phyloP scores from a whole-genome alignment of 1,140 invertebrate species.

The Brachionus sp. region DNA sequence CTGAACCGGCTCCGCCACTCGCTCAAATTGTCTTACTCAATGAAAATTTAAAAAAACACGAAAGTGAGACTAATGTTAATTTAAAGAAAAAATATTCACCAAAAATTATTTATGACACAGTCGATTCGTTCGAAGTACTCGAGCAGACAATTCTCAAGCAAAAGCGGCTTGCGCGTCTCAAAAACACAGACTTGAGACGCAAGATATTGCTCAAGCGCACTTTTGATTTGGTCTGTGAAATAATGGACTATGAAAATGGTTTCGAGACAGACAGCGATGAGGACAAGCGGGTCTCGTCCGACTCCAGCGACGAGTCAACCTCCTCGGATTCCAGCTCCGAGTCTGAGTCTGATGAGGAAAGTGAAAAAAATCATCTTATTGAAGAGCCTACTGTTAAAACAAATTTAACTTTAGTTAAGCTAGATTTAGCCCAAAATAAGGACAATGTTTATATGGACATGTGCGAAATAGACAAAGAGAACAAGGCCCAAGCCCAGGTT shows the following conservation, averaged over 20 bases:
- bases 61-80: constrained; percentile 24
- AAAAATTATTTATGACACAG: constrained; percentile 24
- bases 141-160: constrained; percentile 37
- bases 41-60: not conserved
- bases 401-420: constrained; percentile 36
- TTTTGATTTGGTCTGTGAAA: constrained; percentile 38
- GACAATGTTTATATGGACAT: not conserved
- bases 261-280: constrained; percentile 15
- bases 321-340: not conserved
- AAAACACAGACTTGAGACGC: constrained; percentile 35
- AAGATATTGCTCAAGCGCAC: constrained; percentile 35
- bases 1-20: not conserved
- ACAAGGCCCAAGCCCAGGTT: not conserved
- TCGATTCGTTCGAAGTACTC: constrained; percentile 43
- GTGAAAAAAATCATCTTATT: not conserved
- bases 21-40: constrained; percentile 4
- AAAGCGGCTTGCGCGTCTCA: constrained; percentile 1
- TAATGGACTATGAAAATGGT: constrained; percentile 39
- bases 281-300: no score
- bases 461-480: not conserved
- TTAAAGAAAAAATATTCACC: not conserved
- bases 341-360: not conserved
- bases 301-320: not conserved
- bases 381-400: not conserved
- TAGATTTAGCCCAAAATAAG: not conserved